phyloP scores from a whole-genome alignment of 2,113 vertebrate genomes.

The Halcyon senegalensis region DNA sequence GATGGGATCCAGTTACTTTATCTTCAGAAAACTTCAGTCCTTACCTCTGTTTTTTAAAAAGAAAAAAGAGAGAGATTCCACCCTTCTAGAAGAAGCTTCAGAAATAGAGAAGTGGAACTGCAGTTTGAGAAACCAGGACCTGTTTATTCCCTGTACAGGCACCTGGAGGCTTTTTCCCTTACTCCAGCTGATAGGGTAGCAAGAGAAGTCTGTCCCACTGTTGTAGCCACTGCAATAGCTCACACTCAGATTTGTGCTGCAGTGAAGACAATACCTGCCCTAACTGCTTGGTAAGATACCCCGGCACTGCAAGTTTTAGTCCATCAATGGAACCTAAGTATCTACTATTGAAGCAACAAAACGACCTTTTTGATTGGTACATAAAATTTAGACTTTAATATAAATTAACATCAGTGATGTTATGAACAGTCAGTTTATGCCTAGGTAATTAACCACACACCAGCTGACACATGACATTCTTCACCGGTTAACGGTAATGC shows the following conservation, averaged over 20 bases:
- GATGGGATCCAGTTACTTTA: neutral
- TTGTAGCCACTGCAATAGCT: rapidly evolving
- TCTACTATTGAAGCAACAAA: neutral
- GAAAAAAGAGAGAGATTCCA: neutral
- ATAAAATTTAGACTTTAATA: constrained; percentile 33
- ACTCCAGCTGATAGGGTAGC: rapidly evolving
- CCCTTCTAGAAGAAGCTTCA: neutral
- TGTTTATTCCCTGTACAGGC: neutral
- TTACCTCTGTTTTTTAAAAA: neutral
- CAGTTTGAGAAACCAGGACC: neutral
- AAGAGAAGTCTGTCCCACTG: neutral
- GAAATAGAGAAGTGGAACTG: neutral
- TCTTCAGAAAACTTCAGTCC: neutral
- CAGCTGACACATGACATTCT: neutral
- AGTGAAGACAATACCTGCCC: neutral
- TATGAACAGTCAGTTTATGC: neutral
- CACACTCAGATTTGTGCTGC: neutral
- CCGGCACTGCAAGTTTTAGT: neutral
- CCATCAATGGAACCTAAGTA: neutral
- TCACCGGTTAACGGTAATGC: constrained; percentile 80
- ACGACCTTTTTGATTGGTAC: neutral
- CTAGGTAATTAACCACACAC: neutral
- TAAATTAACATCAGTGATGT: neutral
- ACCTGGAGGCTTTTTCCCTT: neutral
- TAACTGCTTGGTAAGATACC: too few species aligned